Conservation (phyloP, 2,113 vertebrate species). For the Micronycteris hirsuta region DNA sequence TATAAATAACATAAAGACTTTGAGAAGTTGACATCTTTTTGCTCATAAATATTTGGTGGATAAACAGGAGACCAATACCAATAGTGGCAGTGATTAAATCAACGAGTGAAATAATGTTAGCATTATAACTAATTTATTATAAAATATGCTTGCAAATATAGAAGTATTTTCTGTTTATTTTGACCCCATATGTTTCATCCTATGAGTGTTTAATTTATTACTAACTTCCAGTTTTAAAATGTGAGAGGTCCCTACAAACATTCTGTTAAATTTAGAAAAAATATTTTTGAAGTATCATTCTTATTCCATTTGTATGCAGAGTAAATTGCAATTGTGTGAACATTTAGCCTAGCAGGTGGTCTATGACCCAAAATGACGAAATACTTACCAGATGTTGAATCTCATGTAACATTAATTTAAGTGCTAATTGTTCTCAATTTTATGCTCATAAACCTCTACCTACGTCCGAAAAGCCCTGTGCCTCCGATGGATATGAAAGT, state of each 20-base stretch:
- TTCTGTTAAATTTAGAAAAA: neutral
- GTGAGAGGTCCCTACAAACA: neutral
- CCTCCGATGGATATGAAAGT: constrained; percentile 65
- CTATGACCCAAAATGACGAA: constrained; percentile 52
- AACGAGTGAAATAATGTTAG: neutral
- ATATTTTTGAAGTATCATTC: neutral
- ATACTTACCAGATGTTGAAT: constrained; percentile 59
- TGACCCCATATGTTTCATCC: neutral
- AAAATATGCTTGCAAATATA: neutral
- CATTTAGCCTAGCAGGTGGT: constrained; percentile 49
- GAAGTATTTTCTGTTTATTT: neutral
- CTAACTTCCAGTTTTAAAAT: constrained; percentile 26
- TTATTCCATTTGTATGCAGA: constrained; percentile 54
- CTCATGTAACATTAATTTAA: constrained; percentile 62
- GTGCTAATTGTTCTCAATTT: constrained; percentile 54
- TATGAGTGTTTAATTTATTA: neutral
- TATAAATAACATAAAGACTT: neutral
- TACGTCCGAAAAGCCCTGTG: constrained; percentile 50
- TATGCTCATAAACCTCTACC: constrained; percentile 50
- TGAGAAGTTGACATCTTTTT: neutral
- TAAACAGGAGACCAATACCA: neutral
- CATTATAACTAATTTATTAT: neutral
- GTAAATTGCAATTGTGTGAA: constrained; percentile 40
- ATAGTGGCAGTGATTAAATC: neutral
- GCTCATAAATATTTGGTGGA: neutral